Base-by-base conservation (phyloP, 2,797 vertebrate species). In the Lacerta viridis region DNA sequence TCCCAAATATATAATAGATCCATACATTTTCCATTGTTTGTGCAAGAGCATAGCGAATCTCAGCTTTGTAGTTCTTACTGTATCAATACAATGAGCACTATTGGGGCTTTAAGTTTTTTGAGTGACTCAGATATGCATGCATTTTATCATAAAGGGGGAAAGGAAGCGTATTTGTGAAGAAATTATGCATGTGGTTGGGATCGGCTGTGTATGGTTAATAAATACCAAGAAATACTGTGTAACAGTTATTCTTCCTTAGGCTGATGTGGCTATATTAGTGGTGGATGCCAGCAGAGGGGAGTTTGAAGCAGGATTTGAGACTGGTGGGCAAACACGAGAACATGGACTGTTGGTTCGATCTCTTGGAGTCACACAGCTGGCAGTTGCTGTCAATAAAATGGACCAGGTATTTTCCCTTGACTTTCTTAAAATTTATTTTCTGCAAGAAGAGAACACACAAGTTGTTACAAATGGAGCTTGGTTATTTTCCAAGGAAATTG, bases 351-450 rank as follows among this genome's bases (percentile, higher is more conserved):
- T 99, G 93, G 99, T 99, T 90, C 98, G 99, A 1, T 99, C 99
- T 72, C 98, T 99, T 9, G 99, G 99, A 41, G 99, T 99, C 93
- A 99, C 98, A 4, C 99, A 99, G 93, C 97, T 99, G 85, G 99
- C 98, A 46, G 98, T 99, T 89, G 99, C 98, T 9, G 97, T 99
- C 96, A 99, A 99, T 97, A 99, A 99, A 96, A 99, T 99, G 99
- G 99, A 99, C 96, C 99, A 99, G 98, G 99, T 99, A 97, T 13
- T 7, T 0, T 0, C 25, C 36, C 82, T 90, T 88, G 6, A n/a
- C 80, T 83, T 84, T 25, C 7, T 8, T 25, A 41, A 50, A 6
- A 8, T n/a, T 25, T 36, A 72, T 61, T 29, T 20, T 71, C 4
- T 81, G 46, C n/a, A 29, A 66, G 76, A 43, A 68, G 9, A 29